Evolutionary conservation across 2,113 vertebrate genomes (phyloP).

Genomic region (Podarcis cretensis): DNA sequence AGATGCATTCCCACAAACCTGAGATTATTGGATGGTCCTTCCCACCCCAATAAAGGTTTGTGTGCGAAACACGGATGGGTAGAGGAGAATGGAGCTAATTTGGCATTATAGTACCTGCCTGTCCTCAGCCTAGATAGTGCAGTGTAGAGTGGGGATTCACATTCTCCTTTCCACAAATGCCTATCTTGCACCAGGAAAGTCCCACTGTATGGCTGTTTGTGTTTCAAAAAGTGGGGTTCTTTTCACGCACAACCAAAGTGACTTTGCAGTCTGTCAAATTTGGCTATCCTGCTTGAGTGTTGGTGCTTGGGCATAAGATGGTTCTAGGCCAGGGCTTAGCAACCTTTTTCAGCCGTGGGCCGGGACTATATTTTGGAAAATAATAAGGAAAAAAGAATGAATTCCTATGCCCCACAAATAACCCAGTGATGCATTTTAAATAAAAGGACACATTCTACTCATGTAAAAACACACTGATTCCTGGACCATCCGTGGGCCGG

Average conservation of each 20-base stretch:
- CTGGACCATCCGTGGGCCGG: rapidly evolving
- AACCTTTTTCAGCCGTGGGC: too few relatives aligned
- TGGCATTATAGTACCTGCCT: neutral
- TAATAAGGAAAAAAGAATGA: too few relatives aligned
- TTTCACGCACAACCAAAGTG: neutral
- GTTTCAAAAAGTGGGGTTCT: neutral
- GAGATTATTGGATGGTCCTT: neutral
- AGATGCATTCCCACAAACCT: neutral
- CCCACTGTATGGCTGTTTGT: neutral
- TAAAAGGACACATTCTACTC: too few relatives aligned
- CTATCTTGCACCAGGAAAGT: neutral
- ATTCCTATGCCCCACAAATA: too few relatives aligned
- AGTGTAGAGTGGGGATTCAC: neutral
- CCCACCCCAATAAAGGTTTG: neutral
- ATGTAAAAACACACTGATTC: too few relatives aligned
- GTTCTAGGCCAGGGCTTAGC: neutral
- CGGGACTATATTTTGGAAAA: too few relatives aligned
- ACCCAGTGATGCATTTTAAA: too few relatives aligned
- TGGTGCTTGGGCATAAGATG: neutral
- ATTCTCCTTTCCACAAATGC: neutral
- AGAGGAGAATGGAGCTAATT: neutral
- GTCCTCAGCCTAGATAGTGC: neutral
- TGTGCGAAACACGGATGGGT: neutral
- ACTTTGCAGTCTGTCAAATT: neutral
- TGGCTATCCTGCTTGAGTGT: neutral